Conservation (phyloP, 2,888 invertebrate genomes). For the Drosophila peninsularis region DNA sequence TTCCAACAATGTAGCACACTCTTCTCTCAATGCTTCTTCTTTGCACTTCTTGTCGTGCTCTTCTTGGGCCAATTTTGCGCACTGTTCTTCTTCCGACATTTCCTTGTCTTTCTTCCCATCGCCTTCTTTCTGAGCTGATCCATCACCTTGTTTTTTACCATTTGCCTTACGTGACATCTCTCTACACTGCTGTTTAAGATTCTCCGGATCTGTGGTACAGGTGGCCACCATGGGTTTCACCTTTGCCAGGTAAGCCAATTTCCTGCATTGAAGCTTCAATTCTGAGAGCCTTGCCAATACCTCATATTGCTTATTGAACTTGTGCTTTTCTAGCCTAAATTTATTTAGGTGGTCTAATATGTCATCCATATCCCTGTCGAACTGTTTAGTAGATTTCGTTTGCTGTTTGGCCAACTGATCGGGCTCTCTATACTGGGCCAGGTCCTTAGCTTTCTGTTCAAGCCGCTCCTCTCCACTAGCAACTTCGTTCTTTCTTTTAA, state of each 20-base stretch:
- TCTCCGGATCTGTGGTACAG: background rate
- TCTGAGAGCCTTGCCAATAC: background rate
- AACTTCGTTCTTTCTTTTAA: background rate
- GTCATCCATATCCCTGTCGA: background rate
- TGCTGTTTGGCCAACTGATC: background rate
- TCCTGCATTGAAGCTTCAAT: constrained; percentile 8
- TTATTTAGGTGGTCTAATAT: background rate
- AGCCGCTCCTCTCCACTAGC: background rate
- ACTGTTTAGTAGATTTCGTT: background rate
- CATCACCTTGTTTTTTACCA: background rate
- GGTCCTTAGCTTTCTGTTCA: background rate
- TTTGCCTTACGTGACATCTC: constrained; percentile 1
- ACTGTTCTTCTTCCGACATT: background rate
- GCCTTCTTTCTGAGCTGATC: background rate
- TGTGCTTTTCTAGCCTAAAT: background rate
- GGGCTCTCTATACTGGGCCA: background rate
- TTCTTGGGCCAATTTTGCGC: background rate
- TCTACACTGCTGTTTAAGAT: background rate
- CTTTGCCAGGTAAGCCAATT: background rate
- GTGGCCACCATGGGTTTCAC: background rate
- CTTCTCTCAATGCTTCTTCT: background rate
- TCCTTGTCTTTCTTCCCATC: background rate
- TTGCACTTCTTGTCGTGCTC: background rate
- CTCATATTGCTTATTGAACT: background rate
- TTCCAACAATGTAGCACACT: background rate